Evolutionary conservation across 2,888 invertebrate genomes (phyloP).

Genomic region (Nipponacmea schrenckii): DNA sequence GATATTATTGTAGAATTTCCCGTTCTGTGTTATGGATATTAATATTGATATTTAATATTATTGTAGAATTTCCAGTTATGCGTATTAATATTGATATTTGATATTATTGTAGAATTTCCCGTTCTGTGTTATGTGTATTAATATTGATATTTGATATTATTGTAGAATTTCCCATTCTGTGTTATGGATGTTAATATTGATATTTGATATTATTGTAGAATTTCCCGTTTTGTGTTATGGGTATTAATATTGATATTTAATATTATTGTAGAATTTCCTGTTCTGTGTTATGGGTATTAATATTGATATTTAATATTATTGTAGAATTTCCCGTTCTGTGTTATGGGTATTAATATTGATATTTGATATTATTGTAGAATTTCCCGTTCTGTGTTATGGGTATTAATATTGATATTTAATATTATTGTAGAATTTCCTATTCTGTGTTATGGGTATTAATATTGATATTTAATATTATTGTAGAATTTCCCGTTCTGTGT

Average conservation of each 20-base stretch:
- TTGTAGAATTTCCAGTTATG: constrained; percentile 72
- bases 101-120: constrained; percentile 70
- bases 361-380: constrained; percentile 63
- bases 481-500: constrained; percentile 73
- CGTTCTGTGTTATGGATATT: constrained; percentile 72
- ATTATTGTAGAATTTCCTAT: constrained; percentile 70
- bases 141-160: constrained; percentile 61
- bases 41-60: constrained; percentile 65
- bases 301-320: constrained; percentile 53
- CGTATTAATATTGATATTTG: constrained; percentile 70
- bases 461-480: constrained; percentile 50
- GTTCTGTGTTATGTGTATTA: constrained; percentile 72
- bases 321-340: constrained; percentile 72
- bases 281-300: constrained; percentile 72
- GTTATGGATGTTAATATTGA: constrained; percentile 72
- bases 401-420: constrained; percentile 69
- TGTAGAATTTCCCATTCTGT: constrained; percentile 72
- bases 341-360: constrained; percentile 72
- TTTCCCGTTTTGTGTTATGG: constrained; percentile 72
- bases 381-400: constrained; percentile 73
- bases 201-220: constrained; percentile 63
- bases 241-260: constrained; percentile 69
- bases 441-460: constrained; percentile 72
- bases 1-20: constrained; percentile 69
- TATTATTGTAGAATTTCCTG: constrained; percentile 70